Conservation (phyloP, 2,797 vertebrate species). For the Stomatorhinus walkeri region DNA sequence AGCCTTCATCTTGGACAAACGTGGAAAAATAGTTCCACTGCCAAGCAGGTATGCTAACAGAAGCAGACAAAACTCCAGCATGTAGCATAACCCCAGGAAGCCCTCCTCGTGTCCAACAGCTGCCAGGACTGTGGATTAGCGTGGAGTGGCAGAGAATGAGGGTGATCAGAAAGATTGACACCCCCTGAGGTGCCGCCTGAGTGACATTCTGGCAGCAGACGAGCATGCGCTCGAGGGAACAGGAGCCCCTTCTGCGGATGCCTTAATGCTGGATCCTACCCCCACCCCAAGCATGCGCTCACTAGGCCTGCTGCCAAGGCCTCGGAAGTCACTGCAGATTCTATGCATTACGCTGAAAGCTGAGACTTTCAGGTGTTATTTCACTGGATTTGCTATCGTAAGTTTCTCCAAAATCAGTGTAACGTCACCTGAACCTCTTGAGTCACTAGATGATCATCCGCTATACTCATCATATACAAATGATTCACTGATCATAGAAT, state of each 20-base stretch:
- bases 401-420: not conserved
- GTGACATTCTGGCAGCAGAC: not conserved
- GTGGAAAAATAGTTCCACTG: not conserved
- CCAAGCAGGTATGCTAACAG: not conserved
- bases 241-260: not conserved
- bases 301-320: not conserved
- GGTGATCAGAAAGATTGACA: not conserved
- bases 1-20: not conserved
- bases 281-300: not conserved
- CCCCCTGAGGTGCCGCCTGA: not conserved
- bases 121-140: not conserved
- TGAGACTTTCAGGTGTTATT: not conserved
- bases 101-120: not conserved
- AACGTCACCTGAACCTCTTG: not conserved
- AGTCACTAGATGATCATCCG: not conserved
- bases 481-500: not conserved
- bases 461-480: not conserved
- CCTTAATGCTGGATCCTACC: not conserved
- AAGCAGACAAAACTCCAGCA: not conserved
- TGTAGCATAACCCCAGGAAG: not conserved
- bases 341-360: not conserved
- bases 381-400: not conserved
- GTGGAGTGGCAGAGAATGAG: not conserved
- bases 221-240: not conserved
- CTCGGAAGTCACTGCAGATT: not conserved